phyloP scores from a whole-genome alignment of 37 sponge, comb jelly and placozoan genomes.

The Aphrocallistes beatrix region DNA sequence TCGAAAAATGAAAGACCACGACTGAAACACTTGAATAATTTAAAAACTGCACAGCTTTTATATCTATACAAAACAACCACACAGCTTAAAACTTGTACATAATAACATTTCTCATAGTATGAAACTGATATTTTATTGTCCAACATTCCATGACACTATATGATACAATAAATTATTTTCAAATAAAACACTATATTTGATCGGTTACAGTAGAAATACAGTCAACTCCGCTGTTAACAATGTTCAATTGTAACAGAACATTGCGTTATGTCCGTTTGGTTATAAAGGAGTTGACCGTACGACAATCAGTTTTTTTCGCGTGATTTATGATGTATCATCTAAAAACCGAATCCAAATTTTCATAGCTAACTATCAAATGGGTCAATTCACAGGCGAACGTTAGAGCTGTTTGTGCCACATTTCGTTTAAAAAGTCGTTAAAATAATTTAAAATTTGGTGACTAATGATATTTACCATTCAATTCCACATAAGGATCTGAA shows the following conservation, averaged over 20 bases:
- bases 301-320: too few relatives aligned
- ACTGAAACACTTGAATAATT: background rate
- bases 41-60: conserved; percentile 16
- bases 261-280: background rate
- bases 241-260: background rate
- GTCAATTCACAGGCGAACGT: too few relatives aligned
- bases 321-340: too few relatives aligned
- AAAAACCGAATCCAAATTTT: too few relatives aligned
- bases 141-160: background rate
- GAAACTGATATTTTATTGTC: conserved; percentile 14
- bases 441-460: too few relatives aligned
- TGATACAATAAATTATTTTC: background rate
- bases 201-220: background rate
- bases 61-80: background rate
- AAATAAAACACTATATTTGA: background rate
- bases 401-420: too few relatives aligned
- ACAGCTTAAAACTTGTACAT: background rate
- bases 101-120: background rate
- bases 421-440: too few relatives aligned
- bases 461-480: too few relatives aligned
- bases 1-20: background rate
- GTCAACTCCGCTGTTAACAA: background rate
- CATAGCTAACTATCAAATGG: too few relatives aligned
- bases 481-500: too few relatives aligned
- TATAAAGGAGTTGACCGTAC: too few relatives aligned